Conservation (phyloP, 2,113 vertebrate species). For the Phalacrocorax brasilianus region DNA sequence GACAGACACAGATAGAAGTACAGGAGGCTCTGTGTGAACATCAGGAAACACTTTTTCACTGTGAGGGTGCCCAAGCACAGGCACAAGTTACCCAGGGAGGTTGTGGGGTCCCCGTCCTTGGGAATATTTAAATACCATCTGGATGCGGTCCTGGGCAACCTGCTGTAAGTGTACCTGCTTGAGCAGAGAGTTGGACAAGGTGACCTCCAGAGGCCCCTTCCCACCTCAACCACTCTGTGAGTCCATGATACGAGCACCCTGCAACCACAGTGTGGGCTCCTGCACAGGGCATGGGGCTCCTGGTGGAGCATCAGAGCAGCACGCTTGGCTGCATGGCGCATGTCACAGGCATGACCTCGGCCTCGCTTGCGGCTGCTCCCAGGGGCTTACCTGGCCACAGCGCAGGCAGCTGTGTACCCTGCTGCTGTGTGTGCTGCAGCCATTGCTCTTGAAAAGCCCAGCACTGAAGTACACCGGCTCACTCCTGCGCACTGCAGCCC, state of each 20-base stretch:
- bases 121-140: too few relatives aligned
- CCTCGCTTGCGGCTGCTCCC: not conserved
- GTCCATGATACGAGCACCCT: not conserved
- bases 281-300: not conserved
- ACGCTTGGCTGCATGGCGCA: fast-evolving
- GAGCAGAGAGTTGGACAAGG: not conserved
- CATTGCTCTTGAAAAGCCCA: too few relatives aligned
- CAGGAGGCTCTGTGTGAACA: not conserved
- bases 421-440: not conserved
- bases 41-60: not conserved
- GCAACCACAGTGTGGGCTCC: not conserved
- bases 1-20: not conserved
- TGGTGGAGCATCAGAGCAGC: not conserved
- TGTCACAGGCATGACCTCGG: fast-evolving
- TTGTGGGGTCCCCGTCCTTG: not conserved
- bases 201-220: not conserved
- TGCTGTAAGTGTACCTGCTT: not conserved
- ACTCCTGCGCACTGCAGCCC: not conserved
- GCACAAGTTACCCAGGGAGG: not conserved
- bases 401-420: not conserved
- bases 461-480: not conserved
- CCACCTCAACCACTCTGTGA: not conserved
- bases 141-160: not conserved
- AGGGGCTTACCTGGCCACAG: fast-evolving
- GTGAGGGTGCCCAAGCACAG: not conserved